These are phyloP conservation scores for Microtus ochrogaster DNA, from an alignment of 2,113 vertebrate genomes.

Conservation along the genomic window DNA sequence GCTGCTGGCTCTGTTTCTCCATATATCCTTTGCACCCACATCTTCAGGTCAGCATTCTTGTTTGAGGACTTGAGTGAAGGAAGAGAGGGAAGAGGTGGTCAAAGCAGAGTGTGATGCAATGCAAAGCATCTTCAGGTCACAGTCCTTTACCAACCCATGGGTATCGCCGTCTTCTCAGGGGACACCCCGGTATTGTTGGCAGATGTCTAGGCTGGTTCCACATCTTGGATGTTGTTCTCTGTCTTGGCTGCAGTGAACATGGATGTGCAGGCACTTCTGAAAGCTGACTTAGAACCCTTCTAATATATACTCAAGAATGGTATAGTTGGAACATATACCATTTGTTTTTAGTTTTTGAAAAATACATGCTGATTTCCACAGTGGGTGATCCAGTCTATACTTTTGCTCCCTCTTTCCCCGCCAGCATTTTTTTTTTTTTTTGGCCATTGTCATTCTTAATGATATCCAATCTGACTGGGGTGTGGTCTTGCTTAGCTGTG, in stretches of 20 bases:
- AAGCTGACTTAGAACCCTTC: neutral
- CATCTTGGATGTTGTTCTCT: neutral
- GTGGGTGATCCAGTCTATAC: neutral
- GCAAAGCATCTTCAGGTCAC: neutral
- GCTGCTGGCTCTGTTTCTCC: neutral
- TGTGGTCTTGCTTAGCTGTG: neutral
- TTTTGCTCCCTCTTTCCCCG: too few relatives aligned
- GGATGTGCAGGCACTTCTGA: neutral
- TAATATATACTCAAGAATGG: neutral
- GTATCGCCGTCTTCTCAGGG: neutral
- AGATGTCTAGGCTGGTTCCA: neutral
- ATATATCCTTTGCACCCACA: neutral
- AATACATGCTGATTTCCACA: neutral
- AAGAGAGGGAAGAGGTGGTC: neutral
- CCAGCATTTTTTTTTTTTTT: neutral
- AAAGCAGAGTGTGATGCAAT: accelerated
- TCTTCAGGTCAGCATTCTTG: neutral
- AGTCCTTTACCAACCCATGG: too few relatives aligned
- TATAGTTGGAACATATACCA: neutral
- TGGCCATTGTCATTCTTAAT: neutral
- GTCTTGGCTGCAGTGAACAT: neutral
- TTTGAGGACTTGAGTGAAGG: neutral
- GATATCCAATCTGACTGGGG: neutral
- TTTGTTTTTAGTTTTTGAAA: neutral
- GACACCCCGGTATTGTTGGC: neutral